Percentiles rank a stretch among this genome's conserved stretches.
phyloP scores from a whole-genome alignment of 2,888 invertebrate genomes.

The Tenodera sinensis region DNA sequence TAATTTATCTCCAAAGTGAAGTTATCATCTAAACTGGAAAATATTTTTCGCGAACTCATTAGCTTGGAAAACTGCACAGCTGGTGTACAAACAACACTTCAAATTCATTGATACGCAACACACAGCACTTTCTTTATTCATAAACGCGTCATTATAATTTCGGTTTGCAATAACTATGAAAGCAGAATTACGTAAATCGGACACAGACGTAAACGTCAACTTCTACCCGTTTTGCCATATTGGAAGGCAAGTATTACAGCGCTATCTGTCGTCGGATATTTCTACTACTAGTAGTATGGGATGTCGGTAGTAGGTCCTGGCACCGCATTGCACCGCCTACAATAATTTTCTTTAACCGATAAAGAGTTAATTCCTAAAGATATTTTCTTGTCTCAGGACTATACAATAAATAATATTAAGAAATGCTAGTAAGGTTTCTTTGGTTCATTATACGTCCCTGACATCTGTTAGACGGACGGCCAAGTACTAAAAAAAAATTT shows the following conservation, averaged over 20 bases:
- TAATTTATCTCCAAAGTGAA: not conserved
- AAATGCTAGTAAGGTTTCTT: not conserved
- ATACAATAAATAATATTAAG: too few relatives aligned
- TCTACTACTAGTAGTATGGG: not conserved
- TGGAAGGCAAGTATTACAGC: not conserved
- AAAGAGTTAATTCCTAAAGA: not conserved
- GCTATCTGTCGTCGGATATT: not conserved
- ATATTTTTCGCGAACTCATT: conserved; percentile 7
- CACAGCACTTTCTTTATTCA: not conserved
- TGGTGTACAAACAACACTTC: not conserved
- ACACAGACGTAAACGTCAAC: conserved; percentile 7
- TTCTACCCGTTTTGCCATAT: not conserved
- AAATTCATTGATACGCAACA: not conserved
- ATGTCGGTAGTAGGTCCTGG: not conserved
- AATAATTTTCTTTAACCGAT: not conserved
- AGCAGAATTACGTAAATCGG: conserved; percentile 6
- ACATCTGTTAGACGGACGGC: not conserved
- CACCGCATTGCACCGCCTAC: not conserved
- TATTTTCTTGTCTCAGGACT: too few relatives aligned
- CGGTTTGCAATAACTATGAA: not conserved
- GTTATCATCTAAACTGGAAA: not conserved
- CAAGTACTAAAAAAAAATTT: not conserved
- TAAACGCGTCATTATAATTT: not conserved
- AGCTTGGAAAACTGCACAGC: not conserved
- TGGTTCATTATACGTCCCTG: not conserved